Evolutionary conservation across 2,113 vertebrate species (phyloP), one percentile per base, ranked within the genome.

Genomic region (Rhinopomastus cyanomelas): DNA sequence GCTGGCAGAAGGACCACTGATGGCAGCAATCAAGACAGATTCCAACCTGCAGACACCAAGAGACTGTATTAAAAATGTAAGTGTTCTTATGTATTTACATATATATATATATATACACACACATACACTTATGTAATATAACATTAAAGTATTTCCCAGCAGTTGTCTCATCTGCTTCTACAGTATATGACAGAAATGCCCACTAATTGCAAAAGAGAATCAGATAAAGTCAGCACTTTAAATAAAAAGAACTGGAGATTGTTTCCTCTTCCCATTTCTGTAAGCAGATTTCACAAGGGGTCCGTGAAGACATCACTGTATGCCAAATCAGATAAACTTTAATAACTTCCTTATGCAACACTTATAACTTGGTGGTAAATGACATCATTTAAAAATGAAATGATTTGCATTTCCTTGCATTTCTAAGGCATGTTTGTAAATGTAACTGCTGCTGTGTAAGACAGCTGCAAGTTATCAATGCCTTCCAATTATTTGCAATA

Each of bases 251-350:
- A 93, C 78, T 10, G 2, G 4, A 68, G 16, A 94, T 36, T 32
- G 8, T 27, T 86, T 78, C 12, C 57, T 78, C 65, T 88, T 88
- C 14, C 44, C 19, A 17, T 36, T 85, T 74, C 46, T 48, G 27
- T 30, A 61, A 8, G 5, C 17, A 85, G 36, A 9, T 42, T 72
- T 12, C 48, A 71, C 12, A 85, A 46, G 39, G 8, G 6, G 61
- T 62, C 32, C 55, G 68, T 42, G 39, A 87, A 90, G 39, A 85
- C 16, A 81, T 16, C 39, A 23, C 30, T 3, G 9, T 29, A 60
- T 44, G 87, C 39, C 68, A 92, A 81, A 89, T 85, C 68, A 93
- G 76, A 91, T 86, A 79, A 75, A 55, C 46, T 46, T 55, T 39
- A 87, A 36, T 32, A 78, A 77, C 19, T 87, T 95, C 82, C 68